These are phyloP conservation scores for Jaculus jaculus DNA, from an alignment of 2,113 vertebrate genomes.

Conservation along the genomic window DNA sequence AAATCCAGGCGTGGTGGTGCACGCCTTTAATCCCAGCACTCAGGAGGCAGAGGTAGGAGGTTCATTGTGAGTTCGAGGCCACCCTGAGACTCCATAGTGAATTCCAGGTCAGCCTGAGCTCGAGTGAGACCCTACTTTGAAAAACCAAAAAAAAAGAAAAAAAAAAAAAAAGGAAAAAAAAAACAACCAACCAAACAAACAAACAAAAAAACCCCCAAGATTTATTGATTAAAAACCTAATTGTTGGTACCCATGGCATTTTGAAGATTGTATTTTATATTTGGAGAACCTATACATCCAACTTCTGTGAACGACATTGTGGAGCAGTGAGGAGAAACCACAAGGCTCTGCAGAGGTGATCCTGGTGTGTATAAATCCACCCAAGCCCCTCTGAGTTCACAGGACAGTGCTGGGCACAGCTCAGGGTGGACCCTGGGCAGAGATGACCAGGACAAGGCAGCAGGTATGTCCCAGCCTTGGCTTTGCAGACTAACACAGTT, in stretches of 20 bases:
- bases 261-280: background rate
- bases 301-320: background rate
- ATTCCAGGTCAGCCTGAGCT: no score
- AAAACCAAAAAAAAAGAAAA: background rate
- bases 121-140: no score
- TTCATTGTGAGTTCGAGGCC: no score
- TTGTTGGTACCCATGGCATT: background rate
- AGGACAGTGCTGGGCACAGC: background rate
- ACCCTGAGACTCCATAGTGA: no score
- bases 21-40: no score
- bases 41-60: no score
- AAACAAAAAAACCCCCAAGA: no score
- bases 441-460: slow-evolving; percentile 25
- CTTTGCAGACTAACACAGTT: slow-evolving; percentile 59
- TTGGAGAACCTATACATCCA: background rate
- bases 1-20: no score
- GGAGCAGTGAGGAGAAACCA: background rate
- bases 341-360: background rate
- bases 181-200: no score
- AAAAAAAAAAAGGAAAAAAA: no score
- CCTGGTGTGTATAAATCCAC: background rate
- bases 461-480: slow-evolving; percentile 29
- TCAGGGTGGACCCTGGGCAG: background rate
- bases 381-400: background rate
- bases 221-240: background rate